phyloP scores from a whole-genome alignment of 2,797 vertebrate species.

The Carapus acus region DNA sequence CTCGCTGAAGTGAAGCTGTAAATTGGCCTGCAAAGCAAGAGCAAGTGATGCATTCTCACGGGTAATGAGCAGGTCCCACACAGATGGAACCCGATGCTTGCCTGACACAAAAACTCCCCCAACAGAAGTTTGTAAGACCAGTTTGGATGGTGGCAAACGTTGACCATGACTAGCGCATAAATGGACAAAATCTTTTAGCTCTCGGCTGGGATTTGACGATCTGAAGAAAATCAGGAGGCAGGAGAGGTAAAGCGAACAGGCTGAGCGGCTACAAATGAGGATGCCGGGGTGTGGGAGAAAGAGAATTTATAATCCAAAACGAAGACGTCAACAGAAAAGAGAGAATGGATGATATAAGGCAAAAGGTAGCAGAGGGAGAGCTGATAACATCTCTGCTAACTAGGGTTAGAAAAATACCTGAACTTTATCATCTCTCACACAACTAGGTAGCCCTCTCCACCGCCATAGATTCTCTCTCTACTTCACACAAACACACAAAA shows the following conservation, averaged over 20 bases:
- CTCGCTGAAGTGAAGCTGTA: constrained; percentile 20
- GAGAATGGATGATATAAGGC: too few relatives aligned
- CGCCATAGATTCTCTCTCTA: not conserved
- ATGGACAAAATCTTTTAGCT: constrained; percentile 17
- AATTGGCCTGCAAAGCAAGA: constrained; percentile 13
- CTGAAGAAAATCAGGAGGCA: constrained; percentile 14
- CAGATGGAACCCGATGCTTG: not conserved
- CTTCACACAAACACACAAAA: too few relatives aligned
- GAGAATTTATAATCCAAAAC: not conserved
- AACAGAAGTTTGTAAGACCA: constrained; percentile 1
- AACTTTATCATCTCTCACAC: not conserved
- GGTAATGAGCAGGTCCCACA: constrained; percentile 20
- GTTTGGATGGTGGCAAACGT: constrained; percentile 7
- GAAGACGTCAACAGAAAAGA: not conserved
- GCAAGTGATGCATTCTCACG: constrained; percentile 16
- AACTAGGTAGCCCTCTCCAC: not conserved
- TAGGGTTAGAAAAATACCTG: not conserved
- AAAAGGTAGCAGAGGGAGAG: not conserved
- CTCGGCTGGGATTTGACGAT: constrained; percentile 17
- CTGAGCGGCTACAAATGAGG: constrained; percentile 8
- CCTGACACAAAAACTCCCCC: not conserved
- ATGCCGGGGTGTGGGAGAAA: not conserved
- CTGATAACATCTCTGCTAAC: not conserved
- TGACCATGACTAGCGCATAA: constrained; percentile 19
- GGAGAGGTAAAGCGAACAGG: not conserved